A percentile compares a stretch with the other conserved stretches of the same genome.
Conservation (phyloP, 1,140 invertebrate genomes). For the Heliconius congener region DNA sequence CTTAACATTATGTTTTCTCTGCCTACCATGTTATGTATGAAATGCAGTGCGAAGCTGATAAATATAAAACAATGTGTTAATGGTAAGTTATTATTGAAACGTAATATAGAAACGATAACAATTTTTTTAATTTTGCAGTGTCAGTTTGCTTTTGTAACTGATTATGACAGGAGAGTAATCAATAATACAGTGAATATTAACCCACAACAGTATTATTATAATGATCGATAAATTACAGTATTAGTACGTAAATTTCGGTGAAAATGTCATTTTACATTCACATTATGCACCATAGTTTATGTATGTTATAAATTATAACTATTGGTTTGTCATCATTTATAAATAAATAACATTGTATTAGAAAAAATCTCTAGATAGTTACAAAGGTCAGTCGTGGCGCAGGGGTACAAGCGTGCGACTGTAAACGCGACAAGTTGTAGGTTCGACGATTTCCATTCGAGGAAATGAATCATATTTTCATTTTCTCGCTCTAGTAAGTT, state of each 20-base stretch:
- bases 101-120: not conserved
- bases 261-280: not conserved
- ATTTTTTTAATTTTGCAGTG: constrained; percentile 1
- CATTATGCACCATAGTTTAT: not conserved
- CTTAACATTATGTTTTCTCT: no score
- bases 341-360: no score
- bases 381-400: no score
- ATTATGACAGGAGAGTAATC: not conserved
- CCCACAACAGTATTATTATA: not conserved
- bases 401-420: no score
- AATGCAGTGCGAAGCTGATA: no score
- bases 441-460: no score
- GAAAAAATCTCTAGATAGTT: no score
- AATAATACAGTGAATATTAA: not conserved
- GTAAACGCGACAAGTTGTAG: no score
- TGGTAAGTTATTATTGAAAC: not conserved
- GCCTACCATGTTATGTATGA: no score
- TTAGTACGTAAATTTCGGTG: not conserved
- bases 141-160: constrained; percentile 5
- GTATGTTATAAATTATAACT: not conserved
- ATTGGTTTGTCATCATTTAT: not conserved
- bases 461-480: no score
- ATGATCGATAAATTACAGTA: not conserved
- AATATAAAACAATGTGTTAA: no score
- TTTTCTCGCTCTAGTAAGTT: no score